Base-by-base conservation (phyloP, 2,888 invertebrate genomes). In the Harpagoxenus sublaevis region DNA sequence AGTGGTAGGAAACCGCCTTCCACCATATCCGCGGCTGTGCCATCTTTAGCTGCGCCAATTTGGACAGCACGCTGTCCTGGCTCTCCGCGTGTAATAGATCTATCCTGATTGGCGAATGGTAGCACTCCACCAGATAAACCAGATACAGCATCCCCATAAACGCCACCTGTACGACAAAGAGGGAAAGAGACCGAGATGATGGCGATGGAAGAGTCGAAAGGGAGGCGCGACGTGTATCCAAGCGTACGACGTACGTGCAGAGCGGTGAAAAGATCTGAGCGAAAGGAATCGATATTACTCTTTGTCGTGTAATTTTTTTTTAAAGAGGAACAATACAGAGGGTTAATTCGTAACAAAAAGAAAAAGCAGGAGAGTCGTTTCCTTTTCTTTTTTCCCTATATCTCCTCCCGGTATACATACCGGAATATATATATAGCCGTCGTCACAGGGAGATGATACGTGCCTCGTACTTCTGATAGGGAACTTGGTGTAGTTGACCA, bases 1-100 rank as follows among this genome's bases (percentile, higher is more conserved):
- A 98, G 95, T 98, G 98, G 95, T 98, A 98, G 94, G 97, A 98
- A 84, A 97, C 96, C 65, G 98, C 98, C 93, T 98, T 98, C 98
- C 98, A 98, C 98, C 98, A 98, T 66, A 98, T 97, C 82, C 98
- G 96, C 0, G 98, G 98, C 85, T 97, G 96, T 0, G 98, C 97
- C 57, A 96, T 96, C 89, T 96, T 95, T 96, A 98, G 96, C 83
- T 96, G 96, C 70, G 96, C 96, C 5, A 97, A 96, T 92, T 97
- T 96, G 48, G 97, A 96, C 87, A 97, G 96, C 55, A 97, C 97
- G 10, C 97, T 96, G 15, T 96, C 96, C 12, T 97, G 96, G 89
- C 97, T 97, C 81, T 97, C 97, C 9, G 96, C 94, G 90, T 96
- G 95, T 3, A 96, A 96, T 74, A 97, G 95, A 94, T 97, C 97